Base-by-base conservation (phyloP, 2,797 vertebrate genomes). In the Chromis chromis region DNA sequence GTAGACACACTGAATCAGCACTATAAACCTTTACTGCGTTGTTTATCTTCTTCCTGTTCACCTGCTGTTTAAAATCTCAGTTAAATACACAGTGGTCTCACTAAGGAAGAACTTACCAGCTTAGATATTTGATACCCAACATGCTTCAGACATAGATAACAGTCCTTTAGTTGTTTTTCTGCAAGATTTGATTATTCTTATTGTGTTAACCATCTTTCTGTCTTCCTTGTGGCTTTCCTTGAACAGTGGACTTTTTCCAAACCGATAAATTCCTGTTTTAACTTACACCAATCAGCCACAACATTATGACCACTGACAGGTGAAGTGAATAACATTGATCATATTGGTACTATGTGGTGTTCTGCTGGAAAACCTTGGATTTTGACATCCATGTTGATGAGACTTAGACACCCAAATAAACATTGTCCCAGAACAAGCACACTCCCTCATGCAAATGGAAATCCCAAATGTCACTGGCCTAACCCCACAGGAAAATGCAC, bases 1-100 rank as follows among this genome's bases (percentile, higher is more conserved):
- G 33, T 36, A 12, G 33, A n/a, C 70, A 57, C 5, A 62, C 1
- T 28, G 5, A 78, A 65, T 59, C 46, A 55, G 4, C 57, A 67
- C 17, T 46, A 33, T 55, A 44, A 50, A 58, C 31, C 17, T 55
- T 31, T 63, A 25, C 56, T 39, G 65, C n/a, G 14, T 13, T 65
- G 39, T 52, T 67, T 48, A 22, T 55, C 9, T 49, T 65, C 40
- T 46, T 53, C 4, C 22, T 56, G 28, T 65, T 65, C 17, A 57
- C 3, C 39, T 46, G 68, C 21, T 6, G 31, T 1, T 73, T 33
- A 53, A 65, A 80, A 71, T 78, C 53, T 69, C 49, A 64, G 53
- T 46, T 68, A 33, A 67, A 53, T 40, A 46, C 31, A 42, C 2
- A 2, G 10, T 44, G 21, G 24, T 24, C 22, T 46, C 4, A 13